Percentiles rank a stretch among this genome's conserved stretches.
phyloP scores from a whole-genome alignment of 2,797 vertebrate genomes.

The Masticophis lateralis region DNA sequence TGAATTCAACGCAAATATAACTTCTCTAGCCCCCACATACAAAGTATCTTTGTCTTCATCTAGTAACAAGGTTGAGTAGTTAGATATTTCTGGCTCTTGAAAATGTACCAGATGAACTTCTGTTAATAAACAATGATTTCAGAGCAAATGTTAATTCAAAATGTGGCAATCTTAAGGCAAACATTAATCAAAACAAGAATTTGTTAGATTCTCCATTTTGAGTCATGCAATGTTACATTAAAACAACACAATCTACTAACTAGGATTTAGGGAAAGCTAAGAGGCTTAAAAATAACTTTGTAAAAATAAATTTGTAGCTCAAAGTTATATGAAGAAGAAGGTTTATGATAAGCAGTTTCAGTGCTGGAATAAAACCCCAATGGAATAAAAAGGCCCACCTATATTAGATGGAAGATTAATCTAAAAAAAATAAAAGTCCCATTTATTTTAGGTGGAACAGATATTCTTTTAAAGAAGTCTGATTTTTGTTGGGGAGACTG shows the following conservation, averaged over 20 bases:
- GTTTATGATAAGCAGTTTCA: background rate
- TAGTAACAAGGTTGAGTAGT: constrained; percentile 91
- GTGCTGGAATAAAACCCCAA: background rate
- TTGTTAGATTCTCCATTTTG: constrained; percentile 7
- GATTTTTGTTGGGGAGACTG: background rate
- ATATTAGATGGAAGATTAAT: background rate
- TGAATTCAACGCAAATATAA: constrained; percentile 86
- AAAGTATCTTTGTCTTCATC: constrained; percentile 80
- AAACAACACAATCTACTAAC: constrained; percentile 27
- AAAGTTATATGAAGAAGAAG: background rate
- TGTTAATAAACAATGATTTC: constrained; percentile 56
- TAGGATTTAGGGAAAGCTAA: background rate
- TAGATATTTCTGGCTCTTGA: constrained; percentile 83
- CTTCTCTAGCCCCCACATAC: constrained; percentile 90
- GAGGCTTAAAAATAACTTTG: background rate
- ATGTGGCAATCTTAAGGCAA: background rate
- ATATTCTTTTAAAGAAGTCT: background rate
- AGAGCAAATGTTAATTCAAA: constrained; percentile 30
- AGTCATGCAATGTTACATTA: background rate
- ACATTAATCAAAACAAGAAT: background rate
- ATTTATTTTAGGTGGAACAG: background rate
- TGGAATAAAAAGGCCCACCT: background rate
- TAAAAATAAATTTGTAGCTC: background rate
- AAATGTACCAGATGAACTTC: constrained; percentile 87
- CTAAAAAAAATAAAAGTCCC: background rate